Percentiles rank a stretch among this genome's conserved stretches.
Conservation (phyloP, 2,888 invertebrate genomes). For the Chrysolina americana region DNA sequence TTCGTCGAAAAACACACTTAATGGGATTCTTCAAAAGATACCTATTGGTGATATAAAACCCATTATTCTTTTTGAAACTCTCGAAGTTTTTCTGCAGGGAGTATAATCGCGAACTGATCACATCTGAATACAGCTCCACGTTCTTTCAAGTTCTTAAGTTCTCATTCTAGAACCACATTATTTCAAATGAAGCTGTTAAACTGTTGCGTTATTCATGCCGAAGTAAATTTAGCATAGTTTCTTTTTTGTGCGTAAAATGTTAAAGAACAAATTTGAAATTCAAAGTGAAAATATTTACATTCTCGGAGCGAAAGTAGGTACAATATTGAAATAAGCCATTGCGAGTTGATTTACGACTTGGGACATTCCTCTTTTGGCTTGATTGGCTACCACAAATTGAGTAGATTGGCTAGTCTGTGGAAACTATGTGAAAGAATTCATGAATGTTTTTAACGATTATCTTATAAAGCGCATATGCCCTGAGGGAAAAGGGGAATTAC, state of each 20-base stretch:
- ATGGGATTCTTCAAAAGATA: neutral
- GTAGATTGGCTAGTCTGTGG: neutral
- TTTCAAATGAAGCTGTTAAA: constrained; percentile 14
- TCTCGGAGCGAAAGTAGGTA: constrained; percentile 32
- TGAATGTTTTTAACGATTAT: no score
- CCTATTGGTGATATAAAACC: constrained; percentile 17
- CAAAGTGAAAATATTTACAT: constrained; percentile 35
- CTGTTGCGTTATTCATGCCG: constrained; percentile 16
- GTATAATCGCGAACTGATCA: constrained; percentile 12
- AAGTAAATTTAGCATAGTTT: constrained; percentile 15
- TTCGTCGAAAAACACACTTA: neutral
- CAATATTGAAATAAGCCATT: constrained; percentile 36
- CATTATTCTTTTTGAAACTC: neutral
- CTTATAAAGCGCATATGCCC: no score
- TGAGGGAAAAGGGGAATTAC: no score
- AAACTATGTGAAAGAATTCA: no score
- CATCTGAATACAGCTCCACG: neutral
- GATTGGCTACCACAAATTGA: neutral
- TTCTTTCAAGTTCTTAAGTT: constrained; percentile 13
- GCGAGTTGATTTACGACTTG: constrained; percentile 20
- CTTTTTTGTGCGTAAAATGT: constrained; percentile 7
- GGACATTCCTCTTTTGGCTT: constrained; percentile 3
- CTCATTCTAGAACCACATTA: constrained; percentile 11
- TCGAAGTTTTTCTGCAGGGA: constrained; percentile 9
- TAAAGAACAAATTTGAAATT: constrained; percentile 32